These are phyloP conservation scores for Prolemur simus DNA, from an alignment of 2,113 vertebrate species.

Conservation along the genomic window DNA sequence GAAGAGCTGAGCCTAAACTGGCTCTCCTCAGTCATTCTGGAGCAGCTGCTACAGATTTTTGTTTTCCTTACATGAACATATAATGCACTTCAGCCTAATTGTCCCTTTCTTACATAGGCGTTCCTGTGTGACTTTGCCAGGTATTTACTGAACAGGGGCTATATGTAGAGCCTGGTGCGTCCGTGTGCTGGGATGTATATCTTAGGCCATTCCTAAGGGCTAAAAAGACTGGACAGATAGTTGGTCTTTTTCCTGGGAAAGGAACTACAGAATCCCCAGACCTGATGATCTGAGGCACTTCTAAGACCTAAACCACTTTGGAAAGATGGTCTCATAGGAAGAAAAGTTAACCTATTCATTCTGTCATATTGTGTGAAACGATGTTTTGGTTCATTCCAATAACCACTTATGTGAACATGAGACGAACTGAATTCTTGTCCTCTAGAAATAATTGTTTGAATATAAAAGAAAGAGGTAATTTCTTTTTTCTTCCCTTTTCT, in stretches of 20 bases:
- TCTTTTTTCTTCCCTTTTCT: background rate
- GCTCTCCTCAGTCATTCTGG: background rate
- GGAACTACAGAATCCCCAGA: background rate
- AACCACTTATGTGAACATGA: background rate
- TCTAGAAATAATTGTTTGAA: constrained; percentile 6
- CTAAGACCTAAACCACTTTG: background rate
- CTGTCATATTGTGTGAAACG: background rate
- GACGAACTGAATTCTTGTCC: background rate
- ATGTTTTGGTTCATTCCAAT: constrained; percentile 12
- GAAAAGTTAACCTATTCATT: background rate
- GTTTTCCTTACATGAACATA: background rate
- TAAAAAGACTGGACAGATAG: background rate
- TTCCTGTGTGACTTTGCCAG: background rate
- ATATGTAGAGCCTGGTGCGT: background rate
- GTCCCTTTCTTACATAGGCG: background rate
- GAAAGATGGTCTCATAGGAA: background rate
- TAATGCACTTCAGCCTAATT: background rate
- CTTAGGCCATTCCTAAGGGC: background rate
- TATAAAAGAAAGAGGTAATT: background rate
- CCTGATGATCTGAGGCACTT: background rate
- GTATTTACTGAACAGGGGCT: background rate
- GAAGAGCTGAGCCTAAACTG: background rate
- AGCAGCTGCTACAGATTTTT: background rate
- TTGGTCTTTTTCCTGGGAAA: background rate
- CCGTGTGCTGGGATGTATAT: too few relatives aligned